These are phyloP conservation scores for Aphis gossypii DNA, from an alignment of 1,140 invertebrate species.

Conservation along the genomic window DNA sequence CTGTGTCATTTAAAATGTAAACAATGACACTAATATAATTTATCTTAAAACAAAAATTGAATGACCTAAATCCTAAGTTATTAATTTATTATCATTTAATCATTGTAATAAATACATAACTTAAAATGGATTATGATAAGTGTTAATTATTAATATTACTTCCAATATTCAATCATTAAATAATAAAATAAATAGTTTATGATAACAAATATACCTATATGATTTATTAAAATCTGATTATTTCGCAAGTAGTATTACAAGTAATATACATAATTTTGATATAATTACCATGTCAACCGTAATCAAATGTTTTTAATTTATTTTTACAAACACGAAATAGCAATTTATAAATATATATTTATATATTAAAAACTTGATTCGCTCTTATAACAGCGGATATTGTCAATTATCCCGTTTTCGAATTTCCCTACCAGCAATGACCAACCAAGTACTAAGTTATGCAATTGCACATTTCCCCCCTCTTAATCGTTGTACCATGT, in stretches of 20 bases:
- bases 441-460: not conserved
- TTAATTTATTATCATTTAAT: not conserved
- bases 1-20: not conserved
- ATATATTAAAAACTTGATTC: conserved; percentile 12
- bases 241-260: not conserved
- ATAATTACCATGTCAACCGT: not conserved
- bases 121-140: not conserved
- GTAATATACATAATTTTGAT: no score
- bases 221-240: not conserved
- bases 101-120: not conserved
- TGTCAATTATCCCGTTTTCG: conserved; percentile 30
- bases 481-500: not conserved
- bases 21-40: not conserved
- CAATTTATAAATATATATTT: not conserved
- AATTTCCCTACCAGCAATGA: conserved; percentile 31
- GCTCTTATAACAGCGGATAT: conserved; percentile 16
- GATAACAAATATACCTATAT: not conserved
- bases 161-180: not conserved
- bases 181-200: not conserved
- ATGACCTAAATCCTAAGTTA: not conserved
- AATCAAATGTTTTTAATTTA: not conserved
- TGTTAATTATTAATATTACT: not conserved
- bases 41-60: not conserved
- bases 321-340: not conserved
- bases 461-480: conserved; percentile 14